These are phyloP conservation scores for Neopipo cinnamomea DNA, from an alignment of 2,113 vertebrate species.

Conservation along the genomic window DNA sequence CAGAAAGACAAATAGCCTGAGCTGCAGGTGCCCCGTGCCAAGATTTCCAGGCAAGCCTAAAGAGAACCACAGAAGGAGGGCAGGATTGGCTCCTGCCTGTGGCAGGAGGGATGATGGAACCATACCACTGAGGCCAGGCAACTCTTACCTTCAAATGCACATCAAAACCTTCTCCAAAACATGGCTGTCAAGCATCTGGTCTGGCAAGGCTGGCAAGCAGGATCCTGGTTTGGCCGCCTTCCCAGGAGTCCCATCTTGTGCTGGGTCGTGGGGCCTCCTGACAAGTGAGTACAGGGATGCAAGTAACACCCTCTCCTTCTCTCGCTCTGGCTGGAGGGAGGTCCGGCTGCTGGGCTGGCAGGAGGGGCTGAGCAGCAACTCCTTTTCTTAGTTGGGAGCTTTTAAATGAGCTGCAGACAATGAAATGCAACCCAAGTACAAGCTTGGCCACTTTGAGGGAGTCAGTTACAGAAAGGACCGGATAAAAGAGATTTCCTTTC, in stretches of 20 bases:
- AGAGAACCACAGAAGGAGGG: neutral
- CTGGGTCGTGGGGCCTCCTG: neutral
- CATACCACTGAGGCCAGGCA: neutral
- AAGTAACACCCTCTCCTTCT: neutral
- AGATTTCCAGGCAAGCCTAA: neutral
- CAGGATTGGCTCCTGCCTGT: neutral
- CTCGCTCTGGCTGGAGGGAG: neutral
- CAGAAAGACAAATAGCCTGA: neutral
- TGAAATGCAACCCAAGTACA: neutral
- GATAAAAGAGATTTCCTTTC: neutral
- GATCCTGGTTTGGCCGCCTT: neutral
- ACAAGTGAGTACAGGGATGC: rapidly evolving
- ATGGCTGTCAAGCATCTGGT: rapidly evolving
- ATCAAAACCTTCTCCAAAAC: neutral
- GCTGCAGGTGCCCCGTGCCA: neutral
- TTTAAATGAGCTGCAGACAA: neutral
- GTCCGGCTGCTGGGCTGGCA: neutral
- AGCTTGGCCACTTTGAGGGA: neutral
- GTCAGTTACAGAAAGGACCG: neutral
- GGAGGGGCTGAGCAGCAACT: neutral
- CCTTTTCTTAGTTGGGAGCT: neutral
- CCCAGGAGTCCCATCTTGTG: neutral
- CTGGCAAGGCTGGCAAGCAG: neutral
- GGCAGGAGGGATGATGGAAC: neutral
- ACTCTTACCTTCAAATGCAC: neutral